Base-by-base conservation (phyloP, 2,888 invertebrate genomes). In the Ormyrus nitidulus region DNA sequence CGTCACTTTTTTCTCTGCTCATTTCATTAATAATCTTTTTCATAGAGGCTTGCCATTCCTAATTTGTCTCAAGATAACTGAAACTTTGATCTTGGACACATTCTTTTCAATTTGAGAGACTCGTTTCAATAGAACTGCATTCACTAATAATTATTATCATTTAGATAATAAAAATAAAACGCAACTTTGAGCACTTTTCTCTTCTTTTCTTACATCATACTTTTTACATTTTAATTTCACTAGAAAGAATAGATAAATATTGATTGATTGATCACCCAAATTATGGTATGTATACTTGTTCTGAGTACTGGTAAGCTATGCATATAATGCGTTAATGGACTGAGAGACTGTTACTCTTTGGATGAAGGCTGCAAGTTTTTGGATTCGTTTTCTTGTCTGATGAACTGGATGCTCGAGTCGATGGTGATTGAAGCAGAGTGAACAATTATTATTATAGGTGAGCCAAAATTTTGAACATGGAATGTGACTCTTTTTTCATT, bases 331-430 rank as follows among this genome's bases (percentile, higher is more conserved):
- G 69, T 66, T 69, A 56, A 76, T 77, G 72, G 74, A 75, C 80
- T 83, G 83, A 80, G 81, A 34, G 83, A 84, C 84, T 85, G 83
- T 71, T 64, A 53, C 70, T 75, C 80, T 54, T 49, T 84, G 81
- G 84, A 84, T 83, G 83, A 84, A 83, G 84, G 82, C 83, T 84
- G 83, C 81, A 83, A 82, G 75, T 83, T 84, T 81, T 83, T 83
- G 80, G 84, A 79, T 11, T 6, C 49, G 48, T 68, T 82, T 83
- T 83, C 82, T 68, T 82, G 82, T 83, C 82, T 83, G 80, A 81
- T 83, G 83, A 61, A 81, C 70, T 79, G 84, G 84, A 84, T 84
- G 83, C 71, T 64, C 83, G 81, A 83, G 77, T 83, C 82, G 77
- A 79, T 83, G 81, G 74, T 84, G 83, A 79, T 82, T 81, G 82